Conservation (phyloP, 2,797 vertebrate species). For the Okamejei kenojei region DNA sequence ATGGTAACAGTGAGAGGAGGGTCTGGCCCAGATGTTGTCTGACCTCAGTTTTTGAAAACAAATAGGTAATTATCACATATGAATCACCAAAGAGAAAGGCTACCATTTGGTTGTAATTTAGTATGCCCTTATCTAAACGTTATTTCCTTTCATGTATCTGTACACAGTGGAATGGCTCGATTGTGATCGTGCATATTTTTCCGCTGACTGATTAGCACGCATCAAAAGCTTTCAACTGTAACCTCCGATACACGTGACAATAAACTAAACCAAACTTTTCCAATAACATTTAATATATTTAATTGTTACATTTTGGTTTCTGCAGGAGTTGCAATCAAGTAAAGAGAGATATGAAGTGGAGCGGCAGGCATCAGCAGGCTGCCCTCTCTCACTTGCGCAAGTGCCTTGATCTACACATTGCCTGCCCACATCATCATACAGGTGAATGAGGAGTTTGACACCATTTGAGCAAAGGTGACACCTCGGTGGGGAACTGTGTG, state of each 20-base stretch:
- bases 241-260: no score
- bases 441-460: neutral
- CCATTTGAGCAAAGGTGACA: neutral
- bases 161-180: no score
- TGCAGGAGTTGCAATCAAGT: neutral
- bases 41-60: neutral
- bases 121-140: neutral
- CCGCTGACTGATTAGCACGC: no score
- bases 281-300: neutral
- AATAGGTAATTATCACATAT: neutral
- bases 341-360: conserved; percentile 31
- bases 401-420: conserved; percentile 37
- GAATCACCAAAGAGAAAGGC: neutral
- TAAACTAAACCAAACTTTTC: no score
- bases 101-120: neutral
- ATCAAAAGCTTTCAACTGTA: no score
- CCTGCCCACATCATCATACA: neutral
- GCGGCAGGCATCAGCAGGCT: conserved; percentile 6
- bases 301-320: neutral
- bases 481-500: neutral
- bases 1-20: no score
- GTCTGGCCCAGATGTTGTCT: no score
- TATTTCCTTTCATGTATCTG: no score
- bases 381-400: conserved; percentile 1
- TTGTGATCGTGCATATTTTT: no score